These are phyloP conservation scores for Misgurnus mizolepis DNA, from an alignment of 2,113 vertebrate genomes.

Conservation along the genomic window DNA sequence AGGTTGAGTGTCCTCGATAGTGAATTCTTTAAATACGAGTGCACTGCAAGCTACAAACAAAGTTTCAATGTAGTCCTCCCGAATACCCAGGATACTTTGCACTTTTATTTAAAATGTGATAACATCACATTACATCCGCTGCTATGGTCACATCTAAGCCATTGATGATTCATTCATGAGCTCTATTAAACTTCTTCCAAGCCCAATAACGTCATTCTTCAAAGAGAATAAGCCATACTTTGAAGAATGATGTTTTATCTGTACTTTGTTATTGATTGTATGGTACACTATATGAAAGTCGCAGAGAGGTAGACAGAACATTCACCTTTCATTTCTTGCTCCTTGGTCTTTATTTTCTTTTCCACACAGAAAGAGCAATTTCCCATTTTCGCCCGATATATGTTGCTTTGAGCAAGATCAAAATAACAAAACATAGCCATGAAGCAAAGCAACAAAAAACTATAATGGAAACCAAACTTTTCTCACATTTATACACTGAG, in stretches of 20 bases:
- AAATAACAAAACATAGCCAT: constrained; percentile 18
- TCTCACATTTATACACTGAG: constrained; percentile 33
- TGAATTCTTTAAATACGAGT: neutral
- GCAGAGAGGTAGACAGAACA: constrained; percentile 33
- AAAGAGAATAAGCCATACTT: constrained; percentile 64
- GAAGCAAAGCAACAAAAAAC: constrained; percentile 1
- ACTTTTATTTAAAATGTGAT: constrained; percentile 12
- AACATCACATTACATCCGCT: constrained; percentile 22
- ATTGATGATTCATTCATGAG: constrained; percentile 55
- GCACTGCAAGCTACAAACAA: neutral
- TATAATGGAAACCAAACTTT: constrained; percentile 23
- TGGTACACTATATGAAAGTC: constrained; percentile 22
- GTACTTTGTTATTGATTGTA: constrained; percentile 55
- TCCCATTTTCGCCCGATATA: constrained; percentile 4
- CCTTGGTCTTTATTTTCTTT: constrained; percentile 45
- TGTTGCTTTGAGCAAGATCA: constrained; percentile 31
- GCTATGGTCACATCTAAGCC: constrained; percentile 26
- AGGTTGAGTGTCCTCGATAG: too few relatives aligned
- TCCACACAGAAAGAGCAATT: constrained; percentile 21
- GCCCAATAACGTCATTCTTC: constrained; percentile 56
- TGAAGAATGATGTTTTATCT: constrained; percentile 53
- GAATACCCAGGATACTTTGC: neutral
- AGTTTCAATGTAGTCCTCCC: neutral
- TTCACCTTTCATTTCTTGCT: constrained; percentile 58
- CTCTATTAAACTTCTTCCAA: constrained; percentile 54